phyloP scores from a whole-genome alignment of 1,140 invertebrate genomes.

The Ptiloglossa arizonensis region DNA sequence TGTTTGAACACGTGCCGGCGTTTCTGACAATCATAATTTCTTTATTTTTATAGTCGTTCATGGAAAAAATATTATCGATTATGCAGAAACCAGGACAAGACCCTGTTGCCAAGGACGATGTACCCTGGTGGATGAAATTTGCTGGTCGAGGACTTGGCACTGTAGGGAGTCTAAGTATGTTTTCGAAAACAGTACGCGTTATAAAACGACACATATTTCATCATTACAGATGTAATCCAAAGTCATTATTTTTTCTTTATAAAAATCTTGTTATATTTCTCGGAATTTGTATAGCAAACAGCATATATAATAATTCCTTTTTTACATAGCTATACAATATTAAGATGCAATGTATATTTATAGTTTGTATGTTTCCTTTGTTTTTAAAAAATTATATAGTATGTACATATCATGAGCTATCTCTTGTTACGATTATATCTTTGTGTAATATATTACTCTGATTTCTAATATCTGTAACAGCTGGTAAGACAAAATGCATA shows the following conservation, averaged over 20 bases:
- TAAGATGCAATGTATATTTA: neutral
- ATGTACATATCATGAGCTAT: neutral
- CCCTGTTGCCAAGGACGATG: constrained; percentile 88
- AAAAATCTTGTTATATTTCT: neutral
- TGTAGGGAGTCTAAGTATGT: constrained; percentile 90
- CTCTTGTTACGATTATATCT: neutral
- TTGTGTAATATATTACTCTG: neutral
- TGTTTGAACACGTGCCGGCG: too few species aligned
- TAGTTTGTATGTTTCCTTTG: neutral
- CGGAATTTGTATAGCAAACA: neutral
- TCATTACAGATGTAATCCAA: neutral
- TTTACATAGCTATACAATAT: neutral
- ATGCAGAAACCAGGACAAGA: constrained; percentile 90
- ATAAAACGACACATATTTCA: neutral
- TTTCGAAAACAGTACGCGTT: neutral
- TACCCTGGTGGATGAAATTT: constrained; percentile 94
- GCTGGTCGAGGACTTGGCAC: constrained; percentile 91
- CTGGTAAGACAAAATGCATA: too few species aligned
- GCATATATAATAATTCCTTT: neutral
- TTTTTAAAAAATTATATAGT: neutral
- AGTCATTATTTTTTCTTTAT: neutral
- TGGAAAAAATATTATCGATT: constrained; percentile 88
- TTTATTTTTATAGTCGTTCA: constrained; percentile 85
- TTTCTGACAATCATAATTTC: neutral
- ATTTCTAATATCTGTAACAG: neutral